These are phyloP conservation scores for Blomia tropicalis DNA, from an alignment of 2,888 invertebrate genomes.

Conservation along the genomic window DNA sequence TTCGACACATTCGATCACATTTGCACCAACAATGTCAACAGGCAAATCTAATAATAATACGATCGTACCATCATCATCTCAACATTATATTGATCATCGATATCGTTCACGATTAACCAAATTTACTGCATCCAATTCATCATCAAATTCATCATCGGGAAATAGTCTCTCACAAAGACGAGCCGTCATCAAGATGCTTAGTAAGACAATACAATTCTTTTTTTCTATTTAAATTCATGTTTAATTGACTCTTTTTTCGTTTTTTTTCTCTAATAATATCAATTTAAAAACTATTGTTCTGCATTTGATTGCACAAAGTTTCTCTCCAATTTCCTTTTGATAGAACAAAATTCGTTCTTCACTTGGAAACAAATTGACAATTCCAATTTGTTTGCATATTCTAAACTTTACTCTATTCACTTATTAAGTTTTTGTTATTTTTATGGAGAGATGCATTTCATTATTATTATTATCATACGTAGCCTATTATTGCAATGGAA, in stretches of 20 bases:
- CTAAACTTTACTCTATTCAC: too few species aligned
- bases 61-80: background rate
- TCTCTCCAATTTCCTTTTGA: too few species aligned
- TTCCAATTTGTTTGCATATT: too few species aligned
- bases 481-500: too few species aligned
- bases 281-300: too few species aligned
- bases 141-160: background rate
- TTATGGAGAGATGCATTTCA: too few species aligned
- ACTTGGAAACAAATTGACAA: too few species aligned
- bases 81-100: constrained; percentile 1
- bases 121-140: background rate
- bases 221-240: background rate
- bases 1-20: background rate
- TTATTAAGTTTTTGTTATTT: too few species aligned
- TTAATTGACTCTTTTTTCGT: background rate
- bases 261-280: too few species aligned
- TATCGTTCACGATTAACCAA: background rate
- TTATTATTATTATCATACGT: too few species aligned
- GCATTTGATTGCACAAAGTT: too few species aligned
- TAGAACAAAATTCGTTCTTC: too few species aligned
- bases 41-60: background rate
- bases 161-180: constrained; percentile 25
- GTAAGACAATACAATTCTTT: constrained; percentile 37
- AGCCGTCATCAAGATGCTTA: constrained; percentile 45
- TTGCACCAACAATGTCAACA: background rate